Conservation (phyloP, 2,888 invertebrate genomes). For the Drosophila limbata region DNA sequence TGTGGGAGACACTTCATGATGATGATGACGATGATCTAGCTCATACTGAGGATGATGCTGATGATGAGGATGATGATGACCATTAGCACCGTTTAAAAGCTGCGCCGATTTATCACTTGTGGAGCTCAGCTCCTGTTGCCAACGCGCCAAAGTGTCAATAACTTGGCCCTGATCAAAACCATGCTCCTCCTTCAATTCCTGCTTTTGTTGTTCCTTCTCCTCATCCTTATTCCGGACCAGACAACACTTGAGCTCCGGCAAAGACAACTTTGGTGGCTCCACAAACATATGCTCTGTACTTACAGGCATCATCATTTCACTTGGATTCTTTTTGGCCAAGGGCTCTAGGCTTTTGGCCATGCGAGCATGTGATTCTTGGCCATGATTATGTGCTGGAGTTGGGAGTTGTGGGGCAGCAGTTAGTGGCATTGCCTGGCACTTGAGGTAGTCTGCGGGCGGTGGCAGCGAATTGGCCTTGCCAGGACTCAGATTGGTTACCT, state of each 20-base stretch:
- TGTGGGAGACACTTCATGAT: conserved; percentile 37
- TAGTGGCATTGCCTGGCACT: conserved; percentile 34
- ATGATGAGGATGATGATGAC: conserved; percentile 41
- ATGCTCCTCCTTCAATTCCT: conserved; percentile 8
- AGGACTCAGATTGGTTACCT: conserved; percentile 48
- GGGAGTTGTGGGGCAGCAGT: not conserved
- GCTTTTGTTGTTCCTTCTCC: not conserved
- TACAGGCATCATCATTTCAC: conserved; percentile 33
- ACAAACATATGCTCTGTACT: conserved; percentile 43
- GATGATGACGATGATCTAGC: conserved; percentile 17
- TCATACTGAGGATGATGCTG: conserved; percentile 21
- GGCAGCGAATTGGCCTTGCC: conserved; percentile 76
- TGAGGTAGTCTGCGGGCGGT: conserved; percentile 44
- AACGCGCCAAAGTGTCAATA: conserved; percentile 55
- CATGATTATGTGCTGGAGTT: not conserved
- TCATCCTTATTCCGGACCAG: conserved; percentile 5
- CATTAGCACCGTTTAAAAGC: conserved; percentile 59
- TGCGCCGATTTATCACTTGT: conserved; percentile 40
- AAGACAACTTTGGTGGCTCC: conserved; percentile 47
- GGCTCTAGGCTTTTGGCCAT: conserved; percentile 51
- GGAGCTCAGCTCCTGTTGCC: conserved; percentile 61
- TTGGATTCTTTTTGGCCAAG: not conserved
- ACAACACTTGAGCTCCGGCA: conserved; percentile 29
- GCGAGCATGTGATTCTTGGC: conserved; percentile 20
- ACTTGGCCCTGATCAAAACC: conserved; percentile 46